Base-by-base conservation (phyloP, 2,888 invertebrate species). In the Quadriops clusia region DNA sequence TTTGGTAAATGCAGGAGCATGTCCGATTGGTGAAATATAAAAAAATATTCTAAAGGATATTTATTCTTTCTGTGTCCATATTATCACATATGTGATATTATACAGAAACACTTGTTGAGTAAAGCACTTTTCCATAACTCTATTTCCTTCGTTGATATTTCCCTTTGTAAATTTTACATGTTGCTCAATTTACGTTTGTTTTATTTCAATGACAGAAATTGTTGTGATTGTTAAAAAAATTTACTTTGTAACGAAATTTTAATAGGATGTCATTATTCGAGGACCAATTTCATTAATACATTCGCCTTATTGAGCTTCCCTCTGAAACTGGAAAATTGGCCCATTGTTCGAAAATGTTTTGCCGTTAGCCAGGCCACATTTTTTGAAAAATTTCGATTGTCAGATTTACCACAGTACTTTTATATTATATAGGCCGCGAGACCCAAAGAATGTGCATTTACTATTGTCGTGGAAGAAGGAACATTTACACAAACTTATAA, bases 401-500 rank as follows among this genome's bases (percentile, higher is more conserved):
- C 38, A 23, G 42, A 34, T 17, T 25, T 25, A 22, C 14, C 20
- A 20, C 21, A 15, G 10, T 25, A 14, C 14, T 23, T 31, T 32
- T 23, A 13, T 32, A 22, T 40, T 33, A 31, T 36, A 30, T 60
- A 59, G 60, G 61, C 58, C 60, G 61, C 50, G 61, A 56, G 61
- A 60, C 60, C 55, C 53, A 54, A 54, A 45, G 46, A 54, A 56
- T 56, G 59, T 60, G 61, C 61, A 61, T 61, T 61, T 60, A 59
- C 36, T 33, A 33, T 30, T 36, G 36, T 36, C 33, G 27, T 33
- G 33, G 33, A 18, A 32, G 20, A 28, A 32, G 22, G 18, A 28
- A 36, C 21, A 21, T 17, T 20, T 21, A 14, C 16, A 26, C 13
- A 15, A 13, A 10, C 13, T 28, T 13, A 13, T 18, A 28, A 24